Conservation (phyloP, 2,113 vertebrate genomes). For the Carlito syrichta region DNA sequence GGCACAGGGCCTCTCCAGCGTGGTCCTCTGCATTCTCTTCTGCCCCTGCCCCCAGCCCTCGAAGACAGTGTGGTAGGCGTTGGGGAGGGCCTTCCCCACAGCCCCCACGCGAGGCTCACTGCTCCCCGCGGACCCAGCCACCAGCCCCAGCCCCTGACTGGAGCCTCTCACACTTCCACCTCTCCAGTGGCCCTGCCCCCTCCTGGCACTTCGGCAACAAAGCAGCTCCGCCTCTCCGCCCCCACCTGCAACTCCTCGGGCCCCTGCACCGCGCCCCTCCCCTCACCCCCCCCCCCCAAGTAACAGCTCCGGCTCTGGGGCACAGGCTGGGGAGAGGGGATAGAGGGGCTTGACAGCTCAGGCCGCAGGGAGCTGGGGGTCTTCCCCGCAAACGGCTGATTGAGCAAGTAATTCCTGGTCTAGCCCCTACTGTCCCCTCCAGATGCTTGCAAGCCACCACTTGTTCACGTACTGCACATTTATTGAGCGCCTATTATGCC, state of each 20-base stretch:
- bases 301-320: neutral
- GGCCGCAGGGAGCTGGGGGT: neutral
- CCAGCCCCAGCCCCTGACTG: neutral
- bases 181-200: neutral
- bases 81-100: neutral
- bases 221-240: neutral
- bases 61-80: neutral
- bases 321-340: too few relatives aligned
- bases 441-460: neutral
- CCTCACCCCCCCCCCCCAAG: neutral
- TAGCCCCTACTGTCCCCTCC: neutral
- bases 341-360: neutral
- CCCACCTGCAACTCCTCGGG: neutral
- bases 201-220: neutral
- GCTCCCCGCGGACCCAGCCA: neutral
- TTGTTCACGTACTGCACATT: neutral
- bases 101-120: neutral
- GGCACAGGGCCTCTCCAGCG: neutral
- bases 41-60: neutral
- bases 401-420: neutral
- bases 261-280: accelerated
- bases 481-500: neutral
- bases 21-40: neutral
- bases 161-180: neutral
- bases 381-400: neutral